phyloP scores from a whole-genome alignment of 2,797 vertebrate species.

The Sylvia borin region DNA sequence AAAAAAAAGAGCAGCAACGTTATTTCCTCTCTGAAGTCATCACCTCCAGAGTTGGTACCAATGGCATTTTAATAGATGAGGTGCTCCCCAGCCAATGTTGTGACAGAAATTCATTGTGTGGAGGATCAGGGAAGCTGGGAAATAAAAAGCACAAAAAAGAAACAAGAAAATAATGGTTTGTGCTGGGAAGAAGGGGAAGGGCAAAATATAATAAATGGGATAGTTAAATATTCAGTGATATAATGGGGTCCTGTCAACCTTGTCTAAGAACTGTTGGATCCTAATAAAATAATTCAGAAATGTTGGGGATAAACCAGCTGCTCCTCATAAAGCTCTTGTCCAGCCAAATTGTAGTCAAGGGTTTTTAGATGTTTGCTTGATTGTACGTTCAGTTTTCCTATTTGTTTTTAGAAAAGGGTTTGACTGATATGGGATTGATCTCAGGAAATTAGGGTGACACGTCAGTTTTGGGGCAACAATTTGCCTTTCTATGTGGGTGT shows the following conservation, averaged over 20 bases:
- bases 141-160: neutral
- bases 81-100: neutral
- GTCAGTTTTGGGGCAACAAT: neutral
- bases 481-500: neutral
- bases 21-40: constrained; percentile 5
- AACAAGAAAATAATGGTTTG: neutral
- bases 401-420: neutral
- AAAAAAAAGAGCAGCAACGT: neutral
- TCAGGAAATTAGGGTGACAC: neutral
- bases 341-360: neutral
- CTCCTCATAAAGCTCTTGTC: neutral
- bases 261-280: neutral
- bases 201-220: neutral
- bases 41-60: neutral
- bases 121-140: neutral
- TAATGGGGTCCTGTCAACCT: neutral
- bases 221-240: constrained; percentile 9
- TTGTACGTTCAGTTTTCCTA: neutral
- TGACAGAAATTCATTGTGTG: neutral
- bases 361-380: neutral
- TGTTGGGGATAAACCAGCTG: neutral
- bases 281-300: constrained; percentile 14
- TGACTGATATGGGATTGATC: neutral
- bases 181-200: neutral
- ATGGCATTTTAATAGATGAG: constrained; percentile 29